A percentile compares a stretch with the other conserved stretches of the same genome.
Evolutionary conservation across 2,888 invertebrate genomes (phyloP).

Genomic region (Seira musarum): DNA sequence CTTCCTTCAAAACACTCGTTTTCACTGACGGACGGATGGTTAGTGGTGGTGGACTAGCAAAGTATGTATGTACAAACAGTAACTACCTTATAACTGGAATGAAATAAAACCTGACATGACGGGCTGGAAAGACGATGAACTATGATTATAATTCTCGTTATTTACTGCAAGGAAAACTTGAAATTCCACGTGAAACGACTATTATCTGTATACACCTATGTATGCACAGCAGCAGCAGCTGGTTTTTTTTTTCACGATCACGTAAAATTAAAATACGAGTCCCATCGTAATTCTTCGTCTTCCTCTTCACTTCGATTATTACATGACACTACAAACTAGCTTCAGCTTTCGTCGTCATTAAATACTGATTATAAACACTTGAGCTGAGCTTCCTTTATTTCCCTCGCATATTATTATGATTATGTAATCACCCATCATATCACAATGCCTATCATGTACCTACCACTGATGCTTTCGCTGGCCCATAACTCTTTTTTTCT

Average conservation of each 20-base stretch:
- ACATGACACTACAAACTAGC: background rate
- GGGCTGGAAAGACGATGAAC: no score
- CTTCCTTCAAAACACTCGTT: no score
- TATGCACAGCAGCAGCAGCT: background rate
- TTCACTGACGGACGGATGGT: no score
- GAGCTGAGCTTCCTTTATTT: conserved; percentile 1
- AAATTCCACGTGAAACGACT: conserved; percentile 2
- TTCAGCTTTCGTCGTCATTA: conserved; percentile 26
- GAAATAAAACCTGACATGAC: background rate
- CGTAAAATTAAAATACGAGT: background rate
- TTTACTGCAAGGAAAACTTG: background rate
- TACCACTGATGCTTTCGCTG: no score
- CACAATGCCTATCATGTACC: no score
- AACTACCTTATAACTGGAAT: background rate
- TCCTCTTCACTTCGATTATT: no score
- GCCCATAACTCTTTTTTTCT: no score
- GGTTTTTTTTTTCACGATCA: background rate
- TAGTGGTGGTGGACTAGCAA: no score
- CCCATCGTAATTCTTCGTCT: background rate
- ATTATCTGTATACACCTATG: no score
- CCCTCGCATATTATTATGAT: background rate
- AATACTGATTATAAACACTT: conserved; percentile 52
- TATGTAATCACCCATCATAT: conserved; percentile 34
- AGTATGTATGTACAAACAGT: no score
- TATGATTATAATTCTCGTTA: background rate